Conservation (phyloP, 1,140 invertebrate species). For the Prorops nasuta region DNA sequence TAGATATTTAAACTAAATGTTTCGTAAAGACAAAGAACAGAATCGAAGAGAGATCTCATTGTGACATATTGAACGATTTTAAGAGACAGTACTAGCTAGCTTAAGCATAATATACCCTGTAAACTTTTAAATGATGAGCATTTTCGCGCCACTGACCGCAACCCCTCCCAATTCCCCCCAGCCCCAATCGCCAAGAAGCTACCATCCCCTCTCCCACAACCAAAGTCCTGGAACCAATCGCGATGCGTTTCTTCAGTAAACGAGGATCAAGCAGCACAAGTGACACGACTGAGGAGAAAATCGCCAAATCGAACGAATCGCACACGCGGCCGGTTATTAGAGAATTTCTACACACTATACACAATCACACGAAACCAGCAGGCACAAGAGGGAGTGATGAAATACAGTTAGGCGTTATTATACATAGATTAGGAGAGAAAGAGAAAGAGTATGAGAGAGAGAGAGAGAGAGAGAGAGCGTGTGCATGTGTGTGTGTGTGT, state of each 20-base stretch:
- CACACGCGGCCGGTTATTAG: no score
- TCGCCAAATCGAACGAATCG: no score
- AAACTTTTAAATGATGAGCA: slow-evolving; percentile 9
- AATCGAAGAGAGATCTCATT: neutral
- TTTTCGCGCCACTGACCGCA: slow-evolving; percentile 7
- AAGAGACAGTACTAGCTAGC: slow-evolving; percentile 6
- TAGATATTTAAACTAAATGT: slow-evolving; percentile 24
- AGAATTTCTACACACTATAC: no score
- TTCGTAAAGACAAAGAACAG: slow-evolving; percentile 15
- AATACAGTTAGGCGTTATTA: neutral
- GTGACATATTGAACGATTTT: slow-evolving; percentile 15
- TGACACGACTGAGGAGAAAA: no score
- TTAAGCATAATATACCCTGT: slow-evolving; percentile 19
- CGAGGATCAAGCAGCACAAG: no score
- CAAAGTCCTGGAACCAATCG: no score
- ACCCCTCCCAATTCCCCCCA: neutral
- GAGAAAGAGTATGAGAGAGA: no score
- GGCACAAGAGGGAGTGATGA: neutral
- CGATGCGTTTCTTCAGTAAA: no score
- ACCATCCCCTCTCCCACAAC: no score
- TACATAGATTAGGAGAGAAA: slow-evolving; percentile 5
- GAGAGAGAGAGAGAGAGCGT: no score
- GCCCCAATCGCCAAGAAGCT: no score
- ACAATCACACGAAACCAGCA: neutral
- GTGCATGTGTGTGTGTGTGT: no score